Conservation (phyloP, 2,797 vertebrate species). For the Dallia pectoralis region DNA sequence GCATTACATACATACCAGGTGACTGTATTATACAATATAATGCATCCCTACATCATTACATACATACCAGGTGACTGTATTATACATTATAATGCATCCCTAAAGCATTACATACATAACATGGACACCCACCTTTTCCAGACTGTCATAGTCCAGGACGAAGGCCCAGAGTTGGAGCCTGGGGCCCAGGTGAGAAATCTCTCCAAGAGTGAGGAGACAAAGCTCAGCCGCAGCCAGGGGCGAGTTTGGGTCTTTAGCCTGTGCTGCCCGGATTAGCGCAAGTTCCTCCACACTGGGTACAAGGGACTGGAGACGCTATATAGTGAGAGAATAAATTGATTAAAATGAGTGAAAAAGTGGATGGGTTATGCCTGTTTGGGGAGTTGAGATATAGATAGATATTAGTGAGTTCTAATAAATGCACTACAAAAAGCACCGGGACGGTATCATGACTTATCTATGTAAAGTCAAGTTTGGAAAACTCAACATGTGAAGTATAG, state of each 20-base stretch:
- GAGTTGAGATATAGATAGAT: not conserved
- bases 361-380: not conserved
- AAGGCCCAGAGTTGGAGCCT: conserved; percentile 79
- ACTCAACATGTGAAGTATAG: not conserved
- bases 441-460: not conserved
- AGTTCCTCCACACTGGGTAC: conserved; percentile 77
- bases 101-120: too few relatives aligned
- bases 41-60: too few relatives aligned
- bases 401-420: not conserved
- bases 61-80: too few relatives aligned
- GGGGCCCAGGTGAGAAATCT: conserved; percentile 63
- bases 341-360: not conserved
- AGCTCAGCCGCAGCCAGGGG: conserved; percentile 70
- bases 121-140: conserved; percentile 70
- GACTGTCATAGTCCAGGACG: conserved; percentile 73
- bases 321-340: not conserved
- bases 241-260: conserved; percentile 51
- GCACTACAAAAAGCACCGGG: not conserved
- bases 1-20: too few relatives aligned
- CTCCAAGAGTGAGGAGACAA: conserved; percentile 71
- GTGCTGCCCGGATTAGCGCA: conserved; percentile 65
- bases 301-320: conserved; percentile 68
- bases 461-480: not conserved
- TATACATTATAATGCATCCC: too few relatives aligned
- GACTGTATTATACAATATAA: too few relatives aligned